These are phyloP conservation scores for Micrasema minimum DNA, from an alignment of 1,140 invertebrate species.

Conservation along the genomic window DNA sequence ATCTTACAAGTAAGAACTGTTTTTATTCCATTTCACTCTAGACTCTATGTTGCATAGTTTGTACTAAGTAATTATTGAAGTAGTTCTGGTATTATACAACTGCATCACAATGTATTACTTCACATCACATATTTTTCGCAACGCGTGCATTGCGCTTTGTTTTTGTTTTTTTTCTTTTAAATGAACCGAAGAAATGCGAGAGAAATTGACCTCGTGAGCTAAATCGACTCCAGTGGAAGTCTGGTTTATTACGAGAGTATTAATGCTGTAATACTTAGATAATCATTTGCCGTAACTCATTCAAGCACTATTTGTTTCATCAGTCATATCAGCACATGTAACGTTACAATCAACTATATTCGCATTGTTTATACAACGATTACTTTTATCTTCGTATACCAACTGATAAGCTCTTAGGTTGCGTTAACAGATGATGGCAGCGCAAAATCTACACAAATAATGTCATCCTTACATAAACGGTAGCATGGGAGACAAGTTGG, in stretches of 20 bases:
- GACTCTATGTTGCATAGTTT: too few relatives aligned
- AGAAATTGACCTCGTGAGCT: constrained; percentile 48
- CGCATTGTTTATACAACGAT: neutral
- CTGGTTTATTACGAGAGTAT: constrained; percentile 36
- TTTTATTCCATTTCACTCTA: too few relatives aligned
- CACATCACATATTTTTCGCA: neutral
- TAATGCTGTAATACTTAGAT: constrained; percentile 5
- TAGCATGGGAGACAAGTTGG: too few relatives aligned
- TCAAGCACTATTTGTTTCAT: constrained; percentile 1
- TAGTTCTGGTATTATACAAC: constrained; percentile 1
- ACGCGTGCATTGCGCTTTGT: constrained; percentile 23
- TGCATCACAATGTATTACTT: neutral
- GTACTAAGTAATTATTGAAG: too few relatives aligned
- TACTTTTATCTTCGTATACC: neutral
- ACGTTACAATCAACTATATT: neutral
- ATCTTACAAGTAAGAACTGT: too few relatives aligned
- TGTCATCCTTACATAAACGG: too few relatives aligned
- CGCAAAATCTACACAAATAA: too few relatives aligned
- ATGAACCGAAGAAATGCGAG: constrained; percentile 30
- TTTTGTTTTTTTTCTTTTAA: constrained; percentile 33
- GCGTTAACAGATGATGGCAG: too few relatives aligned
- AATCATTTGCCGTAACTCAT: neutral
- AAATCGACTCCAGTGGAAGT: constrained; percentile 1
- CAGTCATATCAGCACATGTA: constrained; percentile 1
- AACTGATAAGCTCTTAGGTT: too few relatives aligned